A percentile compares a stretch with the other conserved stretches of the same genome.
phyloP scores from a whole-genome alignment of 2,113 vertebrate genomes.

The Bothrops jararaca region DNA sequence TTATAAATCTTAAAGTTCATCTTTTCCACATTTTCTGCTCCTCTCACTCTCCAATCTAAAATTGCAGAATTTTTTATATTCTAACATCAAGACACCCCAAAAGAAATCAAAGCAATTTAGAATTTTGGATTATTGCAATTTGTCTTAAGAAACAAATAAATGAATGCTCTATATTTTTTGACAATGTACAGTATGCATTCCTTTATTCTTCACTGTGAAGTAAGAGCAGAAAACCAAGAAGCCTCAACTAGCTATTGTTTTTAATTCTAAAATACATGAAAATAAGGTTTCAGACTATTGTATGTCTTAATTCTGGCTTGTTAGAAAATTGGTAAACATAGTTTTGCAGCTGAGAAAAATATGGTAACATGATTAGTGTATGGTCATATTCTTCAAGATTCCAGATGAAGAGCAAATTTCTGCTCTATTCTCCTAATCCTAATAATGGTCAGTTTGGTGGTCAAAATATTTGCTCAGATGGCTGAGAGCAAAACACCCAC shows the following conservation, averaged over 20 bases:
- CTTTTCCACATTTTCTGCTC: constrained; percentile 49
- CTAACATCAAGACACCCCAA: constrained; percentile 27
- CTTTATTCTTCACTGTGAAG: neutral
- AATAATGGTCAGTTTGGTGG: neutral
- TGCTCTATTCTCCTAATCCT: neutral
- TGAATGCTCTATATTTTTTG: neutral
- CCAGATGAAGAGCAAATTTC: neutral
- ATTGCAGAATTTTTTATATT: constrained; percentile 18
- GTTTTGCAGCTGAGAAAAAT: neutral
- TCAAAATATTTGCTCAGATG: neutral
- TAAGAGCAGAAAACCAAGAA: neutral
- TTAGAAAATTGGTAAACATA: neutral
- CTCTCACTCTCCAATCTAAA: constrained; percentile 7
- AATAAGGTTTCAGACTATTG: neutral
- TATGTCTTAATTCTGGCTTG: neutral
- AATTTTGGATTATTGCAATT: neutral
- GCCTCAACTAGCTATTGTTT: neutral
- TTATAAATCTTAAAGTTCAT: constrained; percentile 78
- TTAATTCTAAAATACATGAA: neutral
- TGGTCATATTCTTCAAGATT: neutral
- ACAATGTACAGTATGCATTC: neutral
- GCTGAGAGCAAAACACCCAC: neutral
- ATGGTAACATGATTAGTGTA: neutral
- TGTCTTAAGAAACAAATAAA: neutral
- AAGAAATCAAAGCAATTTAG: constrained; percentile 15